Conservation (phyloP, 1,140 invertebrate genomes). For the Leucophenga varia region DNA sequence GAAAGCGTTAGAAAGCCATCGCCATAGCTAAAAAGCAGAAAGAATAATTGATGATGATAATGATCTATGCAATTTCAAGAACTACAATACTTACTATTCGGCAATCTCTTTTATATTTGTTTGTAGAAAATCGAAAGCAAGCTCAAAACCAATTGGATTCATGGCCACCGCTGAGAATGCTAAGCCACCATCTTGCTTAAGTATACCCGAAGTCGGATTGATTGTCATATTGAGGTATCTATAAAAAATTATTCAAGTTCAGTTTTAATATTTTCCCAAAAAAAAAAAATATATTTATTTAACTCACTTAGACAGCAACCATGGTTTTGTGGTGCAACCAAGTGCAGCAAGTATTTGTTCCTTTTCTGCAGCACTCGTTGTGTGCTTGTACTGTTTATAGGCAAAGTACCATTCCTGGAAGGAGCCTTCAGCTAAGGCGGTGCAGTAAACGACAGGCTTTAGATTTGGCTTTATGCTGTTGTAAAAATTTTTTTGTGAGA, state of each 20-base stretch:
- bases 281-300: not conserved
- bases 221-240: slow-evolving; percentile 59
- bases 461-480: slow-evolving; percentile 58
- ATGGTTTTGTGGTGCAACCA: slow-evolving; percentile 59
- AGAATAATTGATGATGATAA: not conserved
- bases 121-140: slow-evolving; percentile 60
- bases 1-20: slow-evolving; percentile 59
- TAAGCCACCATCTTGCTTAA: slow-evolving; percentile 60
- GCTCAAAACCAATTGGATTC: slow-evolving; percentile 58
- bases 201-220: slow-evolving; percentile 56
- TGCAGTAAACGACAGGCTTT: slow-evolving; percentile 61
- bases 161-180: slow-evolving; percentile 55
- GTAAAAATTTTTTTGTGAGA: not conserved
- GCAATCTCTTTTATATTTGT: slow-evolving; percentile 56
- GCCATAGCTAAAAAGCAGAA: slow-evolving; percentile 51
- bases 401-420: slow-evolving; percentile 61
- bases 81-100: slow-evolving; percentile 56
- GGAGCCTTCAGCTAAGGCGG: slow-evolving; percentile 59
- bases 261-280: not conserved
- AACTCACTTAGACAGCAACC: slow-evolving; percentile 58
- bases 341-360: slow-evolving; percentile 63
- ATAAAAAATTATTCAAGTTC: not conserved
- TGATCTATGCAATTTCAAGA: not conserved
- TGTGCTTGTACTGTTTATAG: slow-evolving; percentile 58
- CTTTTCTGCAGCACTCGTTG: slow-evolving; percentile 62